These are phyloP conservation scores for Seira musarum DNA, from an alignment of 2,888 invertebrate genomes.

Conservation along the genomic window DNA sequence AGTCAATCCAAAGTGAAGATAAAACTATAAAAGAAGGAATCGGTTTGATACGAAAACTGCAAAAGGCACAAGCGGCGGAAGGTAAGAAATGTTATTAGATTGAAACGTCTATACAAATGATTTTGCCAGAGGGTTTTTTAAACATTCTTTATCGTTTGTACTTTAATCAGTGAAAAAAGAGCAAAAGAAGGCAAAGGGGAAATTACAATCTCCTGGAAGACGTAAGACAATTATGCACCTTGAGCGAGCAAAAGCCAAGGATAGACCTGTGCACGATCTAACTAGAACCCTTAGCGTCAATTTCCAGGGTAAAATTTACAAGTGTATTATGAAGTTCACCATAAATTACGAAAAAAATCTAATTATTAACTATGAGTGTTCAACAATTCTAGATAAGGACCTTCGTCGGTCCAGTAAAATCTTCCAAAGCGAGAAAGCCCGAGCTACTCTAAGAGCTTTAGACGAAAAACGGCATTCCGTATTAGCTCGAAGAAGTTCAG, in stretches of 20 bases:
- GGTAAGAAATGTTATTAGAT: conserved; percentile 23
- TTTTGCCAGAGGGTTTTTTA: too few species aligned
- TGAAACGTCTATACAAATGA: too few species aligned
- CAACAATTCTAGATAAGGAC: conserved; percentile 33
- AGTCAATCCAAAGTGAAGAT: conserved; percentile 49
- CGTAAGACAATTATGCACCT: conserved; percentile 53
- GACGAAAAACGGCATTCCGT: conserved; percentile 26
- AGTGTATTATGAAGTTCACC: not conserved
- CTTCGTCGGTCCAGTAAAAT: conserved; percentile 21
- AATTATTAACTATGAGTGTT: too few species aligned
- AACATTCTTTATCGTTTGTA: too few species aligned
- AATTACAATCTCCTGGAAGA: conserved; percentile 35
- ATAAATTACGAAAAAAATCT: too few species aligned
- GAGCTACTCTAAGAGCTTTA: conserved; percentile 35
- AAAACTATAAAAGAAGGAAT: conserved; percentile 53
- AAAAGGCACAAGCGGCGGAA: conserved; percentile 43
- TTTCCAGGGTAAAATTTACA: conserved; percentile 33
- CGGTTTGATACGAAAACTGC: conserved; percentile 54
- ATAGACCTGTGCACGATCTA: conserved; percentile 43
- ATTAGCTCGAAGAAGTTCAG: conserved; percentile 20
- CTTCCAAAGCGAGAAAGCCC: conserved; percentile 36
- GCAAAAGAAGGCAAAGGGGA: conserved; percentile 9
- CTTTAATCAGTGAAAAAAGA: conserved; percentile 28
- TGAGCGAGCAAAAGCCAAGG: conserved; percentile 20
- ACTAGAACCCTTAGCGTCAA: conserved; percentile 40